Evolutionary conservation across 64 coral and sea anemone genomes (phyloP), one percentile per base, ranked within the genome.

Genomic region (Actinia tenebrosa): DNA sequence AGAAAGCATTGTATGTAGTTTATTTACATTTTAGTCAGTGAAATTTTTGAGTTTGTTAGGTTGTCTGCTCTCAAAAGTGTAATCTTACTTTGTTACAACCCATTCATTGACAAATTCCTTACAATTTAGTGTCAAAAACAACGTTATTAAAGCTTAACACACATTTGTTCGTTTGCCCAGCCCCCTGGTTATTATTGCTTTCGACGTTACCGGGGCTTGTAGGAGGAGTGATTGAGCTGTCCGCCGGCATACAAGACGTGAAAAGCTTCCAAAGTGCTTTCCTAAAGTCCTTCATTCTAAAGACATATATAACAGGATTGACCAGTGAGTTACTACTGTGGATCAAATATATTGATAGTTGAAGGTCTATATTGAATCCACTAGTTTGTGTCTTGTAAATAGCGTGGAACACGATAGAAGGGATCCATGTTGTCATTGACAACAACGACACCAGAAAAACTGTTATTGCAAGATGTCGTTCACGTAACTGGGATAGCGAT

Each of bases 231-330:
- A 16, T 81, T 5, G 79, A 47, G 16, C 23, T 16, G 19, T 17
- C 44, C 6, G 79, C 43, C 79, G 1, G 0, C 30, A 53, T 8
- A 53, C 79, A 81, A 50, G 43, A 37, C 18, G 79, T 81, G 18
- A 85, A 10, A 37, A 85, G 54, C 53, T 46, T 85, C 18, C 60
- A 30, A 17, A 85, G 25, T 17, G 54, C 83, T 60, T 45, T 85
- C 19, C 83, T 85, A 45, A 85, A 85, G 42, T 85, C 83, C 22
- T 63, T 62, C 83, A 85, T 85, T 45, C 83, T 85, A 17, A 85
- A 54, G 44, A 18, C 50, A 62, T 64, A 85, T 60, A 85, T 54
- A 3, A 85, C 26, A 55, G 83, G 83, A 10, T 85, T 85, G 13
- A 58, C 19, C 16, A 85, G 20, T 44, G 83, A 85, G 55, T 85